These are phyloP conservation scores for Pteruthius melanotis DNA, from an alignment of 2,113 vertebrate genomes.

Conservation along the genomic window DNA sequence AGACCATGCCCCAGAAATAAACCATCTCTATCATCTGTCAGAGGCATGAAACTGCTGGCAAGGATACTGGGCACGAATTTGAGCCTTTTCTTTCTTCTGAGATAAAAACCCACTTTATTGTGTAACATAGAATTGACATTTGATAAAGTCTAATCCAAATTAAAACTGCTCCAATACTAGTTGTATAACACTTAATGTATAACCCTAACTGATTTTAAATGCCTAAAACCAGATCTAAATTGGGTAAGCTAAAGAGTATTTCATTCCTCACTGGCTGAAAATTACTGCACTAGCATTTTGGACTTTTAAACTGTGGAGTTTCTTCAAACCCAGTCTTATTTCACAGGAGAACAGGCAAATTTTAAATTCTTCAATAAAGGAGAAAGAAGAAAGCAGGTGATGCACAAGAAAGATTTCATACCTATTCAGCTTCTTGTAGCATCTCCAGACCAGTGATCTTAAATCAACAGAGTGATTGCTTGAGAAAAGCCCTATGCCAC, in stretches of 20 bases:
- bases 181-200: neutral
- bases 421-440: neutral
- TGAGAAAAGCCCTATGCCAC: neutral
- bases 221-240: neutral
- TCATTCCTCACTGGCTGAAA: neutral
- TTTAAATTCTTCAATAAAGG: neutral
- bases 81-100: neutral
- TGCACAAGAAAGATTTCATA: neutral
- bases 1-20: neutral
- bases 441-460: neutral
- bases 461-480: neutral
- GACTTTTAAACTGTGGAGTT: neutral
- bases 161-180: rapidly evolving
- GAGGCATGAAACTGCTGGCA: neutral
- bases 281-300: neutral
- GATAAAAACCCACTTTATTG: neutral
- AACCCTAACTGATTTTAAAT: neutral
- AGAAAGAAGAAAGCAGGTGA: neutral
- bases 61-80: neutral
- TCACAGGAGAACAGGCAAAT: neutral
- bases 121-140: neutral
- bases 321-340: neutral
- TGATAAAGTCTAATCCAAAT: neutral
- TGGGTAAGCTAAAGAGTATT: neutral
- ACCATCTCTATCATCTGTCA: neutral